Evolutionary conservation across 1,140 invertebrate genomes (phyloP).

Genomic region (Subanguina moxae): DNA sequence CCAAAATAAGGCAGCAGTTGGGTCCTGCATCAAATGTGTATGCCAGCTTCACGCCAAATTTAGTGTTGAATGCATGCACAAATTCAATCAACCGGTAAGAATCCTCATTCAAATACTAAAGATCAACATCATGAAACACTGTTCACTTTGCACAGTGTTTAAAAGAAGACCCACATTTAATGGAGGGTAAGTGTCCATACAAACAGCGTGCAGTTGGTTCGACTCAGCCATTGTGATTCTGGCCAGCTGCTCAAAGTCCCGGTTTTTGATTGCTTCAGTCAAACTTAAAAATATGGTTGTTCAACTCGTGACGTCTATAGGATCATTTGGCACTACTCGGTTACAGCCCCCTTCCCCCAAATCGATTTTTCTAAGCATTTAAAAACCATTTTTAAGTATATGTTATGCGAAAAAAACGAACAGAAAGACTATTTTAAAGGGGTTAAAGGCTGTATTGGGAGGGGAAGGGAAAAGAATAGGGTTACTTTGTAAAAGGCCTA

Average conservation of each 20-base stretch:
- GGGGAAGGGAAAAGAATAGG: too few species aligned
- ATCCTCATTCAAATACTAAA: slow-evolving; percentile 50
- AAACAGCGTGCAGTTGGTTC: slow-evolving; percentile 93
- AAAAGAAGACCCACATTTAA: slow-evolving; percentile 25
- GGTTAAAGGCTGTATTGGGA: too few species aligned
- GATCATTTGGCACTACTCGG: too few species aligned
- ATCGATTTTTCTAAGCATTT: slow-evolving; percentile 5
- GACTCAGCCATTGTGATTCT: slow-evolving; percentile 93
- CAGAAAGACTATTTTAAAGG: too few species aligned
- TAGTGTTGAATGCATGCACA: slow-evolving; percentile 50
- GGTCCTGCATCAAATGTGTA: slow-evolving; percentile 59
- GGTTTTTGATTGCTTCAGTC: slow-evolving; percentile 70
- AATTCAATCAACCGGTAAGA: slow-evolving; percentile 46
- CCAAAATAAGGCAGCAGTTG: slow-evolving; percentile 54
- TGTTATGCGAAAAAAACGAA: slow-evolving; percentile 15
- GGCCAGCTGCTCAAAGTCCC: slow-evolving; percentile 81
- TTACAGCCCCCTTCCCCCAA: too few species aligned
- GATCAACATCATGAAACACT: not conserved
- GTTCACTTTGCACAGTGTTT: not conserved
- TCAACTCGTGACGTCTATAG: not conserved
- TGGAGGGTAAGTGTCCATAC: slow-evolving; percentile 89
- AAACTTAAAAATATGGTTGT: slow-evolving; percentile 30
- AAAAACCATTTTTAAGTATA: too few species aligned
- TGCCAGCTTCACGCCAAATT: slow-evolving; percentile 29
- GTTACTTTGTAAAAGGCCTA: too few species aligned